A percentile compares a stretch with the other conserved stretches of the same genome.
These are phyloP conservation scores for Pipistrellus kuhlii DNA, from an alignment of 2,797 vertebrate genomes.

Conservation along the genomic window DNA sequence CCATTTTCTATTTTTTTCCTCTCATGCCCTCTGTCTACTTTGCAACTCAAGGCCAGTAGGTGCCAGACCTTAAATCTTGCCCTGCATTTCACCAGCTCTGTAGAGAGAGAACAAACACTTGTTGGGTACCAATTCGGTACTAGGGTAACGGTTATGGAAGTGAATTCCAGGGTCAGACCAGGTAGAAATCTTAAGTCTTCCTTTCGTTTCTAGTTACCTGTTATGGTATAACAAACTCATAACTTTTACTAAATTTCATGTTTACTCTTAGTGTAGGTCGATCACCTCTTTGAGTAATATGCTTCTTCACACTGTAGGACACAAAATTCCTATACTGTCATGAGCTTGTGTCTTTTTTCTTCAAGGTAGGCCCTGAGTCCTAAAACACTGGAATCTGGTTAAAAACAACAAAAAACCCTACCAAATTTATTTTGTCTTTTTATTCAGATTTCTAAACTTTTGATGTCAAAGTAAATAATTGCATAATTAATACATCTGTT, in stretches of 20 bases:
- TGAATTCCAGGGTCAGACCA: neutral
- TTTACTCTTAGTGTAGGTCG: neutral
- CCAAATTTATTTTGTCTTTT: neutral
- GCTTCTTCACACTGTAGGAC: neutral
- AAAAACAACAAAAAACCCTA: neutral
- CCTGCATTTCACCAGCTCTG: neutral
- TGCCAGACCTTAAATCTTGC: neutral
- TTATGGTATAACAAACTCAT: neutral
- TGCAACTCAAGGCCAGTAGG: neutral
- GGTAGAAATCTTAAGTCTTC: neutral
- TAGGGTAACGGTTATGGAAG: neutral
- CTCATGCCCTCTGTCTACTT: neutral
- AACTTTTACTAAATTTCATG: neutral
- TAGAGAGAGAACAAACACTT: neutral
- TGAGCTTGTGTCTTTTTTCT: neutral
- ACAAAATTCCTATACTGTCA: neutral
- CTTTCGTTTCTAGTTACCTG: neutral
- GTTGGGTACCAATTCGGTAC: neutral
- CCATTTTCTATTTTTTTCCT: neutral
- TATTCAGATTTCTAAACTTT: constrained; percentile 4
- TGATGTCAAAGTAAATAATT: neutral
- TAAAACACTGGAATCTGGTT: neutral
- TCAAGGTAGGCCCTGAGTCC: neutral
- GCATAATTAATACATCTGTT: neutral
- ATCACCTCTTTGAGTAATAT: neutral